These are phyloP conservation scores for Sinocyclocheilus grahami DNA, from an alignment of 2,113 vertebrate genomes.

Conservation along the genomic window DNA sequence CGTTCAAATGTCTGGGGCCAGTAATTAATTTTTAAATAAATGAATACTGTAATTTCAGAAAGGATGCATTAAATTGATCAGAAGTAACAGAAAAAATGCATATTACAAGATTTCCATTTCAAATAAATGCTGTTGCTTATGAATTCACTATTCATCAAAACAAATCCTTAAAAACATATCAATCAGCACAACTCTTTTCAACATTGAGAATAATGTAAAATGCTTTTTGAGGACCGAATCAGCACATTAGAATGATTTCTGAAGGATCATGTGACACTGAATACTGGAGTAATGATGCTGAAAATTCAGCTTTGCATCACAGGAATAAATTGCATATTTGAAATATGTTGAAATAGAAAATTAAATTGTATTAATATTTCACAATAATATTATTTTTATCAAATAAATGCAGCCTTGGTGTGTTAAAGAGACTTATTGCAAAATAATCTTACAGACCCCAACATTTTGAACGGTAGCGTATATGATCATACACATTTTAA, in stretches of 20 bases:
- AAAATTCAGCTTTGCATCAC: not conserved
- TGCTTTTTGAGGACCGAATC: not conserved
- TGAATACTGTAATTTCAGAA: not conserved
- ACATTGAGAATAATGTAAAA: not conserved
- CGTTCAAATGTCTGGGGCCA: not conserved
- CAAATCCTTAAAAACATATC: not conserved
- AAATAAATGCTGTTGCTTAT: not conserved
- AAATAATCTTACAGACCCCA: not conserved
- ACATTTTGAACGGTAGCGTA: not conserved
- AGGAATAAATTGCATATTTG: not conserved
- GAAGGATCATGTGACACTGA: not conserved
- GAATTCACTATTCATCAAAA: not conserved
- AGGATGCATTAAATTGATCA: not conserved
- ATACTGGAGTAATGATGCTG: not conserved
- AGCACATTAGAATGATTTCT: not conserved
- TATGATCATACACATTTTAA: not conserved
- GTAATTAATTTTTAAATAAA: not conserved
- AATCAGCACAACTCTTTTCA: not conserved
- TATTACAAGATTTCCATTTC: not conserved
- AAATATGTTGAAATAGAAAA: not conserved
- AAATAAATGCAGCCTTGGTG: not conserved
- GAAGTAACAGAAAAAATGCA: not conserved
- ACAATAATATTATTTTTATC: not conserved
- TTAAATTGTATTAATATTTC: not conserved
- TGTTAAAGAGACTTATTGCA: not conserved